Conservation (phyloP, 1,140 invertebrate genomes). For the Drosophila albomicans region DNA sequence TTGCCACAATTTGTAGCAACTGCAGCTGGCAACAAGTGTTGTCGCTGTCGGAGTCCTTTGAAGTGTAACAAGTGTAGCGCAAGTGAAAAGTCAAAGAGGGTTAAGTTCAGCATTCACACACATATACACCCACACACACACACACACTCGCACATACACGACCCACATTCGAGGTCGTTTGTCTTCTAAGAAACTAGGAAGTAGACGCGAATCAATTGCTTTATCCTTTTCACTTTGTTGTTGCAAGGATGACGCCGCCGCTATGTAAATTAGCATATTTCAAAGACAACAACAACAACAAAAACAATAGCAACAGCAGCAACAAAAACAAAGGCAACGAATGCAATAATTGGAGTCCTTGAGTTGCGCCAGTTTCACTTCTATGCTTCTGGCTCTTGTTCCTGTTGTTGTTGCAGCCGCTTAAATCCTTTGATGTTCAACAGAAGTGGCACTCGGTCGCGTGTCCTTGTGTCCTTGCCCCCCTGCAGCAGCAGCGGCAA, state of each 20-base stretch:
- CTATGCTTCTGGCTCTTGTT: constrained; percentile 67
- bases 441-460: constrained; percentile 72
- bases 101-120: constrained; percentile 66
- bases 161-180: constrained; percentile 63
- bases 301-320: constrained; percentile 34
- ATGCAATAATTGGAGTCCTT: constrained; percentile 83
- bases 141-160: constrained; percentile 32
- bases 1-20: constrained; percentile 28
- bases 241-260: constrained; percentile 27
- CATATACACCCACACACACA: constrained; percentile 12
- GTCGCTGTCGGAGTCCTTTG: constrained; percentile 51
- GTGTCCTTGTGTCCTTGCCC: constrained; percentile 65
- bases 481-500: constrained; percentile 20
- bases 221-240: constrained; percentile 48
- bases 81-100: constrained; percentile 72
- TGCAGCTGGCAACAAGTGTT: constrained; percentile 75
- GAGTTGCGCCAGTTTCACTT: constrained; percentile 53
- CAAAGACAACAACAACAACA: constrained; percentile 63
- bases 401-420: constrained; percentile 12
- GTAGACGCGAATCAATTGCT: constrained; percentile 75
- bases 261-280: constrained; percentile 77
- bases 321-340: constrained; percentile 62
- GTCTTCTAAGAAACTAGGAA: constrained; percentile 56
- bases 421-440: constrained; percentile 77
- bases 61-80: constrained; percentile 70